Percentiles rank a stretch among this genome's conserved stretches.
Evolutionary conservation across 1,140 invertebrate species (phyloP).

Genomic region (Heliconius himera): DNA sequence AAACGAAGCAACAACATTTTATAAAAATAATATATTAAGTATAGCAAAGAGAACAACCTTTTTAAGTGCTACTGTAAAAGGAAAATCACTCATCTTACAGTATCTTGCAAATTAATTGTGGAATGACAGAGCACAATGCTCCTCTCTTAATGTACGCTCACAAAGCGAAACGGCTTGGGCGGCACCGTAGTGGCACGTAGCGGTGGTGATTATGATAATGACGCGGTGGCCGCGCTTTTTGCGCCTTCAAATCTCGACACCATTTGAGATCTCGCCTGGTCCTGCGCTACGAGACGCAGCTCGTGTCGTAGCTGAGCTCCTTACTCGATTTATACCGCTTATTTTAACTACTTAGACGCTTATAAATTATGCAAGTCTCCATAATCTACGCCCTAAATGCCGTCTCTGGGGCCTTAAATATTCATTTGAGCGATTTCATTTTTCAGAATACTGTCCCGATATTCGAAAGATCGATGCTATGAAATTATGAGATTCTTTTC

Average conservation of each 20-base stretch:
- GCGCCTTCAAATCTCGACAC: slow-evolving; percentile 54
- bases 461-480: slow-evolving; percentile 43
- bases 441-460: slow-evolving; percentile 79
- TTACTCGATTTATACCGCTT: slow-evolving; percentile 51
- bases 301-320: slow-evolving; percentile 35
- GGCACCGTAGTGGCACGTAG: slow-evolving; percentile 69
- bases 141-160: slow-evolving; percentile 76
- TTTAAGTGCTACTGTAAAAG: slow-evolving; percentile 34
- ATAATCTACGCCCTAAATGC: slow-evolving; percentile 78
- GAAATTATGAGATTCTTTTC: neutral
- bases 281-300: slow-evolving; percentile 41
- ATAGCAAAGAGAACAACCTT: slow-evolving; percentile 20
- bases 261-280: slow-evolving; percentile 58
- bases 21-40: neutral
- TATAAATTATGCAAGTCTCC: slow-evolving; percentile 79
- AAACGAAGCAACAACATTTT: neutral
- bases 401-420: slow-evolving; percentile 76
- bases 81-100: slow-evolving; percentile 50
- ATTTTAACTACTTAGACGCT: slow-evolving; percentile 66
- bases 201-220: slow-evolving; percentile 80
- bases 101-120: slow-evolving; percentile 75
- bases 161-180: slow-evolving; percentile 77
- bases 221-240: slow-evolving; percentile 78
- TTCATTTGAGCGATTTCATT: slow-evolving; percentile 78
- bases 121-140: slow-evolving; percentile 77